These are phyloP conservation scores for Colaptes auratus DNA, from an alignment of 2,113 vertebrate genomes.

Conservation along the genomic window DNA sequence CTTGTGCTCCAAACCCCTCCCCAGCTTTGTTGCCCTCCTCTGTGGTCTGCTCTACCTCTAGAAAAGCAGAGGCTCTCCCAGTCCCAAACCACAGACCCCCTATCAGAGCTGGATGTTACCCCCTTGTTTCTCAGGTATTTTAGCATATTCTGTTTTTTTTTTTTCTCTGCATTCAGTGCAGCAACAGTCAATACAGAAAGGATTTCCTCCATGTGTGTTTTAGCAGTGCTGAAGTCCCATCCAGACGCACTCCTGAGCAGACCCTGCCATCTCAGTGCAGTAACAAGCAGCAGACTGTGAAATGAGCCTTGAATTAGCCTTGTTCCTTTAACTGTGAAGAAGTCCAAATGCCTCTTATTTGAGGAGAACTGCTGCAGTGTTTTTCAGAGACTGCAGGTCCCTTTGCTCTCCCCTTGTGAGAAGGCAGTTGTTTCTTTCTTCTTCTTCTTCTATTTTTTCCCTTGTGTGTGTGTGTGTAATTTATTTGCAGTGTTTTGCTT, in stretches of 20 bases:
- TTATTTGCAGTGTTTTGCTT: background rate
- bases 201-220: background rate
- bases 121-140: background rate
- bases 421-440: background rate
- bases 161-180: background rate
- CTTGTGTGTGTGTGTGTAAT: background rate
- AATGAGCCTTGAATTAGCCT: background rate
- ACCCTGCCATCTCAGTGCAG: background rate
- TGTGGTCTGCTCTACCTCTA: rapidly evolving
- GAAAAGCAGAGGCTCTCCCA: background rate
- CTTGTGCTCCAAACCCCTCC: too few species aligned
- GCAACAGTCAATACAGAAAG: background rate
- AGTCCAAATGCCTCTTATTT: background rate
- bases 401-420: background rate
- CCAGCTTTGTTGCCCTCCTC: too few species aligned
- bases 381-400: background rate
- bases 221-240: background rate
- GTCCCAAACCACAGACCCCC: background rate
- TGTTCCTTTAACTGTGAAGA: background rate
- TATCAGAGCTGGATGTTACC: background rate
- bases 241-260: background rate
- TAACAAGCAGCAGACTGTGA: slow-evolving; percentile 9
- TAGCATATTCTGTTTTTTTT: background rate
- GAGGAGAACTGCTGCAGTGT: background rate
- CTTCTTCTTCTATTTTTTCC: background rate